Percentiles rank a stretch among this genome's conserved stretches.
Evolutionary conservation across 2,113 vertebrate genomes (phyloP).

Genomic region (Sinocyclocheilus rhinocerous): DNA sequence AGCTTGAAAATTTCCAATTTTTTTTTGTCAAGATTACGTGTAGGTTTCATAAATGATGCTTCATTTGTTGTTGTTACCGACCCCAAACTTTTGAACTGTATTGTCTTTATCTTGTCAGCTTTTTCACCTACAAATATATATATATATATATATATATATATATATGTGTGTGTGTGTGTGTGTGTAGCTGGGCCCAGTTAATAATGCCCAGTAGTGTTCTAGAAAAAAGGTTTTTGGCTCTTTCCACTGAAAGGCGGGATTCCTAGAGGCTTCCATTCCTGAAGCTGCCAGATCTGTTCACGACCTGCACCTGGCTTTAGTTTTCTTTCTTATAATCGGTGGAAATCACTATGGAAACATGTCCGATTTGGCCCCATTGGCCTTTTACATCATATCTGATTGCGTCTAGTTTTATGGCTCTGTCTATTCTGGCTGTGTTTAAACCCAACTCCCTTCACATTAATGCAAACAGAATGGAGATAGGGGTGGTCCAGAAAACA

Average conservation of each 20-base stretch:
- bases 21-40: too few species aligned
- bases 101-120: too few species aligned
- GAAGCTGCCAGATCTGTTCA: neutral
- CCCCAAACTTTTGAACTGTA: too few species aligned
- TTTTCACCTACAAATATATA: too few species aligned
- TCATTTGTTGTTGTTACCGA: too few species aligned
- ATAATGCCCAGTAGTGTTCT: too few species aligned
- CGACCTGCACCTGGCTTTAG: neutral
- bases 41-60: too few species aligned
- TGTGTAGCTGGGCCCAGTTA: too few species aligned
- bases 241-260: neutral
- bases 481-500: conserved; percentile 72
- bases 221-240: neutral
- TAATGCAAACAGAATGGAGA: conserved; percentile 77
- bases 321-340: neutral
- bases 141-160: too few species aligned
- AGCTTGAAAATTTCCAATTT: too few species aligned
- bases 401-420: conserved; percentile 81
- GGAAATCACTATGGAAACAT: conserved; percentile 63
- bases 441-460: conserved; percentile 77
- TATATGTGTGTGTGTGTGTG: too few species aligned
- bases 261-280: neutral
- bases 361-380: conserved; percentile 70
- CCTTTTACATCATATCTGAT: conserved; percentile 71
- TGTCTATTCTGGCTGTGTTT: conserved; percentile 65